These are phyloP conservation scores for Cephalotes varians DNA, from an alignment of 2,888 invertebrate species.

Conservation along the genomic window DNA sequence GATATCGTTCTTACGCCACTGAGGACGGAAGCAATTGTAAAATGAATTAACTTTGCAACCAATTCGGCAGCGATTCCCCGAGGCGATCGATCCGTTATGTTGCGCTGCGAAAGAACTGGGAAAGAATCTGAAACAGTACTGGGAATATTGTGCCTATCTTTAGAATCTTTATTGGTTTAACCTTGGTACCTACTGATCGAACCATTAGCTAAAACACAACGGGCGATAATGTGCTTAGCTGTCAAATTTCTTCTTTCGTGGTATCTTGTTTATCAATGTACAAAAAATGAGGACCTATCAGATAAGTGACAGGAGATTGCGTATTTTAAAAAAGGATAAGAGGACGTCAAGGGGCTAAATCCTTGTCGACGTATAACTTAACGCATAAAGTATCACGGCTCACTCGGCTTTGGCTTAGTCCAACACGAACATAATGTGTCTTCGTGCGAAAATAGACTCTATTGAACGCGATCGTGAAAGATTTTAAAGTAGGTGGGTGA, in stretches of 20 bases:
- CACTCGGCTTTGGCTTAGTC: slow-evolving; percentile 6
- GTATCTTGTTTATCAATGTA: not conserved
- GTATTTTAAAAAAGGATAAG: slow-evolving; percentile 27
- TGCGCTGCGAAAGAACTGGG: slow-evolving; percentile 28
- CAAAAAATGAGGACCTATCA: slow-evolving; percentile 1
- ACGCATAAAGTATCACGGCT: slow-evolving; percentile 26
- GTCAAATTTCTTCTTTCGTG: slow-evolving; percentile 11
- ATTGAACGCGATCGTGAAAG: slow-evolving; percentile 11
- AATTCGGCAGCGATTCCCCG: slow-evolving; percentile 45
- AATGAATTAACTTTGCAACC: slow-evolving; percentile 57
- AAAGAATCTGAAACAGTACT: slow-evolving; percentile 9
- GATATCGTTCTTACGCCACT: slow-evolving; percentile 25
- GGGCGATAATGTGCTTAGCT: slow-evolving; percentile 28
- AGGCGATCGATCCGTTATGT: slow-evolving; percentile 54
- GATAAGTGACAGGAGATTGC: slow-evolving; percentile 17
- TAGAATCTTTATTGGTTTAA: not conserved
- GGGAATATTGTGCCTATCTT: slow-evolving; percentile 14
- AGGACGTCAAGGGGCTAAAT: slow-evolving; percentile 40
- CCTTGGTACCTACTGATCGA: too few relatives aligned
- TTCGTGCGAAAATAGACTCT: slow-evolving; percentile 30
- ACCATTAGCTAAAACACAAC: not conserved
- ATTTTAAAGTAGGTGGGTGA: slow-evolving; percentile 20
- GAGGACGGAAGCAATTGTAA: slow-evolving; percentile 35
- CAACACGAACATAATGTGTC: slow-evolving; percentile 27
- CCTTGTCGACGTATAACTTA: slow-evolving; percentile 43